These are phyloP conservation scores for Phrynosoma blainvillii DNA, from an alignment of 2,113 vertebrate genomes.

Conservation along the genomic window DNA sequence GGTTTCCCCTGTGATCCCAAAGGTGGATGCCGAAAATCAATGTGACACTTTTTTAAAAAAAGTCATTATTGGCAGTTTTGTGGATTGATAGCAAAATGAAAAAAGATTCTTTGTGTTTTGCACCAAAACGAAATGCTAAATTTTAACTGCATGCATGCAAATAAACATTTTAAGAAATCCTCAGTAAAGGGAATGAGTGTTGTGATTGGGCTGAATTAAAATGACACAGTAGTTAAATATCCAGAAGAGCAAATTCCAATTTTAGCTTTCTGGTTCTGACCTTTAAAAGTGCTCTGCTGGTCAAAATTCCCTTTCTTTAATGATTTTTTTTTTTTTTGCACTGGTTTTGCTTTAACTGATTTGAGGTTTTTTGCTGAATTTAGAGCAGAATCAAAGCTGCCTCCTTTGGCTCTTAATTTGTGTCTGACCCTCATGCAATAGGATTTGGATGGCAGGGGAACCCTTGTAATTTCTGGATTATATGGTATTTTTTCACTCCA, in stretches of 20 bases:
- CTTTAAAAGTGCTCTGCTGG: background rate
- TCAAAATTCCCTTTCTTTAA: slow-evolving; percentile 18
- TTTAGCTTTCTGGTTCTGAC: slow-evolving; percentile 17
- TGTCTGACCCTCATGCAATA: too few relatives aligned
- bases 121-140: background rate
- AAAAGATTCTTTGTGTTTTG: background rate
- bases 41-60: background rate
- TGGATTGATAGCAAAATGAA: background rate
- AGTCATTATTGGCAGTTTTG: background rate
- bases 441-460: too few relatives aligned
- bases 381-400: too few relatives aligned
- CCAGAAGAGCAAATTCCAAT: background rate
- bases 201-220: background rate
- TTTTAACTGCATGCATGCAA: background rate
- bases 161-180: background rate
- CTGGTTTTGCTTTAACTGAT: background rate
- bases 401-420: too few relatives aligned
- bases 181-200: background rate
- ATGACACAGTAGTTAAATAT: background rate
- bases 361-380: background rate
- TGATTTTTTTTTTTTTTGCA: background rate
- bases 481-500: too few relatives aligned
- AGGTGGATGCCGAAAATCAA: slow-evolving; percentile 20
- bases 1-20: background rate
- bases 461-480: too few relatives aligned